phyloP scores from a whole-genome alignment of 2,888 invertebrate species.

The Drosophila setosimentum region DNA sequence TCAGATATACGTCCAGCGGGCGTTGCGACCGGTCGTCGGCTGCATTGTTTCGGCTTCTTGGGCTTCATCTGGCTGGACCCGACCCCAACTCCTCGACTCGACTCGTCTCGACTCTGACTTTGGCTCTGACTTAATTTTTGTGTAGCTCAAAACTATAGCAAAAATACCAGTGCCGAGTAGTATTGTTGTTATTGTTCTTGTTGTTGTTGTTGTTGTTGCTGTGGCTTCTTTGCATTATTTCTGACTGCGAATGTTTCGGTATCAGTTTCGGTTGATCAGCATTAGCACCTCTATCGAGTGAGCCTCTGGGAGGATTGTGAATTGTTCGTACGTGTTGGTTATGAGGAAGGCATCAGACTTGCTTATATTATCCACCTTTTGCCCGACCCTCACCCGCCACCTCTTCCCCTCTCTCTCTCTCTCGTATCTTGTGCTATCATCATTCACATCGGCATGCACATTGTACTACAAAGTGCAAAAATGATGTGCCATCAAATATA shows the following conservation, averaged over 20 bases:
- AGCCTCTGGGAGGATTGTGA: constrained; percentile 73
- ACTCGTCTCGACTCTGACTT: constrained; percentile 19
- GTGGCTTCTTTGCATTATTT: constrained; percentile 75
- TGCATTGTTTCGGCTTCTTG: constrained; percentile 67
- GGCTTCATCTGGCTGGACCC: constrained; percentile 42
- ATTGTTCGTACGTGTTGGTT: constrained; percentile 79
- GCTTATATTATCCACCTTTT: constrained; percentile 17
- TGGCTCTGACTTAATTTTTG: constrained; percentile 77
- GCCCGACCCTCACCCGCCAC: not conserved
- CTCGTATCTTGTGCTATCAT: constrained; percentile 38
- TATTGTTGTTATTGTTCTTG: constrained; percentile 56
- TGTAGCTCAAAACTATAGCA: constrained; percentile 57
- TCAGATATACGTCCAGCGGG: constrained; percentile 81
- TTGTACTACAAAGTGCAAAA: constrained; percentile 32
- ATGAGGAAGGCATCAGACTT: constrained; percentile 66
- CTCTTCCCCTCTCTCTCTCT: not conserved
- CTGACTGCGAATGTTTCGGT: constrained; percentile 47
- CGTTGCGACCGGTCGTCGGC: constrained; percentile 73
- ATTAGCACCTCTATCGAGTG: constrained; percentile 74
- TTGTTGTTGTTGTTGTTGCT: constrained; percentile 22
- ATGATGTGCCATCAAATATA: constrained; percentile 69
- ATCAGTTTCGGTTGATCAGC: constrained; percentile 80
- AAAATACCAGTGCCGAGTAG: constrained; percentile 41
- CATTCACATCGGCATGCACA: constrained; percentile 54
- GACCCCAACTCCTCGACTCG: constrained; percentile 27